Conservation (phyloP, 2,888 invertebrate genomes). For the Melieria crassipennis region DNA sequence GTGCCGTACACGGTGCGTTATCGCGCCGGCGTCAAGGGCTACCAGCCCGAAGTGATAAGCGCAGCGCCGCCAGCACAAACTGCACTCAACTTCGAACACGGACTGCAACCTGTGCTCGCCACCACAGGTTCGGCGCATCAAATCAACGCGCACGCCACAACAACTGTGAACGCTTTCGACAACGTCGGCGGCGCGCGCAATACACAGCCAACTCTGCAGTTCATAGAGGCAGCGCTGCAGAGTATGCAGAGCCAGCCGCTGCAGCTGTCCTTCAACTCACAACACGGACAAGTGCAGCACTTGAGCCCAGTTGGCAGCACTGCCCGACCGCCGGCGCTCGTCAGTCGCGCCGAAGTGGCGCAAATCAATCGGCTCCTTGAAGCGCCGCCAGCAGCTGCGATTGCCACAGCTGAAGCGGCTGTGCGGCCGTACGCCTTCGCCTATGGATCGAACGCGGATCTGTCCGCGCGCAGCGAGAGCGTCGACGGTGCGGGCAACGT, state of each 20-base stretch:
- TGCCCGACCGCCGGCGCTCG: conserved; percentile 18
- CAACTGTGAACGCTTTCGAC: neutral
- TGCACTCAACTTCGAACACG: neutral
- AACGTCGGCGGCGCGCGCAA: conserved; percentile 17
- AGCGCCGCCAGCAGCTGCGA: neutral
- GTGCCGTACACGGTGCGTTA: conserved; percentile 44
- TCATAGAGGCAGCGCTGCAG: conserved; percentile 46
- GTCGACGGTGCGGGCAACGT: conserved; percentile 59
- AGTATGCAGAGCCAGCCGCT: conserved; percentile 39
- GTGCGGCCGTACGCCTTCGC: conserved; percentile 52
- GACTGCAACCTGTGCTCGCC: neutral
- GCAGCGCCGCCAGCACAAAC: neutral
- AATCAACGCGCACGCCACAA: neutral
- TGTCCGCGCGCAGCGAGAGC: conserved; percentile 57
- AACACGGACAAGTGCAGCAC: conserved; percentile 34
- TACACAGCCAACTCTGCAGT: conserved; percentile 34
- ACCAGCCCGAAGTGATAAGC: conserved; percentile 40
- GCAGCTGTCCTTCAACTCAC: conserved; percentile 34
- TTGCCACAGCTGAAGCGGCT: neutral
- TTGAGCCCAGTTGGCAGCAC: neutral
- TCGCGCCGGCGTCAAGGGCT: conserved; percentile 42
- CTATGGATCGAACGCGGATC: conserved; percentile 49
- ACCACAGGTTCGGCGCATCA: conserved; percentile 17
- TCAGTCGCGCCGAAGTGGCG: conserved; percentile 27
- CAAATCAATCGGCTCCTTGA: conserved; percentile 33